Percentiles rank a stretch among this genome's conserved stretches.
Conservation (phyloP, 2,113 vertebrate genomes). For the Acrocephalus kingi region DNA sequence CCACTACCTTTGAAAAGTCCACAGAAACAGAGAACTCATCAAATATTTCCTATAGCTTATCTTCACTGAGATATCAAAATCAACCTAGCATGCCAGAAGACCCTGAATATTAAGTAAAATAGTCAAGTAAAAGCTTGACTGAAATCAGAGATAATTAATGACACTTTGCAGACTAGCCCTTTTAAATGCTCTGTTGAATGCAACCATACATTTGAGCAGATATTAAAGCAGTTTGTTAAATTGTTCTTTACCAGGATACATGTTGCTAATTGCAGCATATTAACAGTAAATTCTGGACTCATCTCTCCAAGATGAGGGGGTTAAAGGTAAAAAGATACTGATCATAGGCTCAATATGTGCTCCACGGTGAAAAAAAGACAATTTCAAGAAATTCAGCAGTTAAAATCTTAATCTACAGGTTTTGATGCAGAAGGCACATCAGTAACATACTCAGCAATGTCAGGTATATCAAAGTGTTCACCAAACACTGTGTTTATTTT, state of each 20-base stretch:
- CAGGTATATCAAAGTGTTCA: constrained; percentile 60
- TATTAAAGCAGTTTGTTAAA: background rate
- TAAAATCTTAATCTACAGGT: background rate
- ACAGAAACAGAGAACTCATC: background rate
- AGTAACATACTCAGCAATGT: constrained; percentile 62
- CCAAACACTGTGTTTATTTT: constrained; percentile 22
- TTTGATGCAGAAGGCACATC: background rate
- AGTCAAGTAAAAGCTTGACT: background rate
- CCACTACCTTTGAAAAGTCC: background rate
- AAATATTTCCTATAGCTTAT: background rate
- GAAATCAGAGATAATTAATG: background rate
- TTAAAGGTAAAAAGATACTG: background rate
- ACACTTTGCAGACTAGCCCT: background rate
- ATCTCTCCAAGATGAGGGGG: background rate
- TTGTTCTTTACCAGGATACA: background rate
- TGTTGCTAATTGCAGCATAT: background rate
- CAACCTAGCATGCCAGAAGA: background rate
- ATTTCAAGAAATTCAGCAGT: background rate
- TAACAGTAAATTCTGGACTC: background rate
- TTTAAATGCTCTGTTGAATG: background rate
- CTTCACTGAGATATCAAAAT: background rate
- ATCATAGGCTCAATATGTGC: background rate
- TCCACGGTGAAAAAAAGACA: background rate
- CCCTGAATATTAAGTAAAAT: background rate
- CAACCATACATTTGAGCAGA: background rate